phyloP scores from a whole-genome alignment of 1,140 invertebrate genomes.

The Globodera ellingtonae region DNA sequence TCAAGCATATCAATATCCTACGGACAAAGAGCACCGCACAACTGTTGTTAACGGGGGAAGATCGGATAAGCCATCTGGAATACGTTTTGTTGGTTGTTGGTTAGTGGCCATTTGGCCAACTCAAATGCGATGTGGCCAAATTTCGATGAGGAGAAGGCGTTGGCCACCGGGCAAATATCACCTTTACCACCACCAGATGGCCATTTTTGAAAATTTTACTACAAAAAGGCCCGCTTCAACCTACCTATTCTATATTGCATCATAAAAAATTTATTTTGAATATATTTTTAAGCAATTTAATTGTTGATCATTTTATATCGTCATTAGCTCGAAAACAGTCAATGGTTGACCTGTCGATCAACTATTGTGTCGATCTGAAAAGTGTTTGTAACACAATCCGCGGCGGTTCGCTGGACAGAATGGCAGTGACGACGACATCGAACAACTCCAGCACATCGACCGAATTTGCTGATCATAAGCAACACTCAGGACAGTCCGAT shows the following conservation, averaged over 20 bases:
- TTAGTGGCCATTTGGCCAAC: neutral
- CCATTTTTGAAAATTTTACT: too few species aligned
- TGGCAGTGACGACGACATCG: neutral
- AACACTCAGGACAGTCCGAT: neutral
- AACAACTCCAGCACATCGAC: neutral
- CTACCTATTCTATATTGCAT: too few species aligned
- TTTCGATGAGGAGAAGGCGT: neutral
- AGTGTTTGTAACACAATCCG: neutral
- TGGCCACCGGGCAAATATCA: neutral
- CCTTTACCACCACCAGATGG: neutral
- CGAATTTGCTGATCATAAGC: neutral
- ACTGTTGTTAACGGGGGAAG: neutral
- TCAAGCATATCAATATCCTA: neutral
- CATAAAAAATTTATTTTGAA: too few species aligned
- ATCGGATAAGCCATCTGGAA: neutral
- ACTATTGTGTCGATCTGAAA: slow-evolving; percentile 23
- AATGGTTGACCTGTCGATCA: slow-evolving; percentile 25
- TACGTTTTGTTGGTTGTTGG: neutral
- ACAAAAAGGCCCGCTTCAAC: too few species aligned
- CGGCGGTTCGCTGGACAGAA: neutral
- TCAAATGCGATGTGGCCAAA: neutral
- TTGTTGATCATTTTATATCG: neutral
- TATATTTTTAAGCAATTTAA: too few species aligned
- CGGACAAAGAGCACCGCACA: neutral
- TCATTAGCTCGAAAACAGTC: neutral